These are phyloP conservation scores for Clostera curtula DNA, from an alignment of 2,888 invertebrate species.

Conservation along the genomic window DNA sequence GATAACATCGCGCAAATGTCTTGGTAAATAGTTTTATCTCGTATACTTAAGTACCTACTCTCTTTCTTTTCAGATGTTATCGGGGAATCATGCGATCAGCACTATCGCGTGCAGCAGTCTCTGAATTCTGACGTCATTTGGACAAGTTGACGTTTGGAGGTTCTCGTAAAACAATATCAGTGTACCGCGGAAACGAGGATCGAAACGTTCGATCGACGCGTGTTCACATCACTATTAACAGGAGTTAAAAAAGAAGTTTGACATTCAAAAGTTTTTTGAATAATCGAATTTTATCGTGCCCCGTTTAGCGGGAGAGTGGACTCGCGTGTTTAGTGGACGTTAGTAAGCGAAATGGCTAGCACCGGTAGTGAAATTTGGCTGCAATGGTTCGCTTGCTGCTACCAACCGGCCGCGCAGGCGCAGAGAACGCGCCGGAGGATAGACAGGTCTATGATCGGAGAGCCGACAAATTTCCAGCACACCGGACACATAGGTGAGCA, in stretches of 20 bases:
- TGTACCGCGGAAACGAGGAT: slow-evolving; percentile 24
- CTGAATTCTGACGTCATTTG: slow-evolving; percentile 26
- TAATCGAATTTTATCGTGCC: slow-evolving; percentile 18
- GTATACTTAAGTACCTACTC: slow-evolving; percentile 21
- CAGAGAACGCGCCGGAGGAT: slow-evolving; percentile 84
- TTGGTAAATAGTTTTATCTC: slow-evolving; percentile 20
- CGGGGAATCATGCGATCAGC: slow-evolving; percentile 54
- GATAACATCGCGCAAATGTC: no score
- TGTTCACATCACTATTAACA: slow-evolving; percentile 23
- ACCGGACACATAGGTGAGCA: slow-evolving; percentile 80
- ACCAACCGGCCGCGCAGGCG: slow-evolving; percentile 85
- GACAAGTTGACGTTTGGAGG: slow-evolving; percentile 21
- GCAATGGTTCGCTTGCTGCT: slow-evolving; percentile 94
- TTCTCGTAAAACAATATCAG: slow-evolving; percentile 18
- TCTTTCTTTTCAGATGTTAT: slow-evolving; percentile 55
- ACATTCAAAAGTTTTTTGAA: slow-evolving; percentile 5
- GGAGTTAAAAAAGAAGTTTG: slow-evolving; percentile 9
- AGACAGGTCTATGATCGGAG: slow-evolving; percentile 96
- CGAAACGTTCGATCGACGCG: slow-evolving; percentile 27
- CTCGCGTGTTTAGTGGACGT: slow-evolving; percentile 37
- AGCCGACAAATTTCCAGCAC: slow-evolving; percentile 96
- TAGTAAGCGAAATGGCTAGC: slow-evolving; percentile 73
- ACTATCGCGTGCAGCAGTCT: slow-evolving; percentile 49
- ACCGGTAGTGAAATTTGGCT: slow-evolving; percentile 91
- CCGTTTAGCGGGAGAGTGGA: slow-evolving; percentile 24